These are phyloP conservation scores for Noctua janthina DNA, from an alignment of 2,888 invertebrate genomes.

Conservation along the genomic window DNA sequence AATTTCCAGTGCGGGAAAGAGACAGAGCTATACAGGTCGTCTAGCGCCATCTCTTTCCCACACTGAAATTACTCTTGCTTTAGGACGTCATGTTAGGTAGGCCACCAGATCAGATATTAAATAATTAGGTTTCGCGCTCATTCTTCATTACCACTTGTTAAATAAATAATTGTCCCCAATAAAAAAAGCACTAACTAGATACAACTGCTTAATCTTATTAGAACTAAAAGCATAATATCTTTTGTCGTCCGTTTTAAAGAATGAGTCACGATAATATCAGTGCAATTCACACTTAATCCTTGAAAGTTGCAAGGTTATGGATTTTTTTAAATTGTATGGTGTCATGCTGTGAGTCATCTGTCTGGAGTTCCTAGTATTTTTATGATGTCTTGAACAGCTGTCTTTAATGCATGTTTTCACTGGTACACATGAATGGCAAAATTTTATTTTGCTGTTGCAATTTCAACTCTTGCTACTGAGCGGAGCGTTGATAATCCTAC, in stretches of 20 bases:
- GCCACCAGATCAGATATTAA: too few relatives aligned
- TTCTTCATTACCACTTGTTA: not conserved
- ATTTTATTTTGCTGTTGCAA: not conserved
- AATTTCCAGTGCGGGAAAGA: too few relatives aligned
- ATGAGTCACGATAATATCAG: constrained; percentile 51
- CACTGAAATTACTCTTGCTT: too few relatives aligned
- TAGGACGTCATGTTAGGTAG: too few relatives aligned
- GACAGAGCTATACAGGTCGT: too few relatives aligned
- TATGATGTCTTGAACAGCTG: constrained; percentile 43
- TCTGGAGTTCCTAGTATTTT: constrained; percentile 51
- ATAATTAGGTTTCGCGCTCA: not conserved
- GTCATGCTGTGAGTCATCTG: constrained; percentile 52
- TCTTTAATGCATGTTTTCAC: not conserved
- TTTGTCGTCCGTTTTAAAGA: not conserved
- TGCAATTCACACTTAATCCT: constrained; percentile 40
- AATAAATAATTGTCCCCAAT: not conserved
- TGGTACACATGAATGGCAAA: not conserved
- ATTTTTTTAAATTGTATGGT: constrained; percentile 22
- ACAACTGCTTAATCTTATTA: constrained; percentile 19
- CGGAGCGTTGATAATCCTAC: not conserved
- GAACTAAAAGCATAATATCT: not conserved
- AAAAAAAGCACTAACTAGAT: constrained; percentile 6
- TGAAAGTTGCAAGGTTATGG: constrained; percentile 29
- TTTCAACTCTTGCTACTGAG: not conserved
- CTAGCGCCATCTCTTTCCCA: too few relatives aligned